Evolutionary conservation across 2,113 vertebrate genomes (phyloP), one percentile per base, ranked within the genome.

Genomic region (Epinephelus moara): DNA sequence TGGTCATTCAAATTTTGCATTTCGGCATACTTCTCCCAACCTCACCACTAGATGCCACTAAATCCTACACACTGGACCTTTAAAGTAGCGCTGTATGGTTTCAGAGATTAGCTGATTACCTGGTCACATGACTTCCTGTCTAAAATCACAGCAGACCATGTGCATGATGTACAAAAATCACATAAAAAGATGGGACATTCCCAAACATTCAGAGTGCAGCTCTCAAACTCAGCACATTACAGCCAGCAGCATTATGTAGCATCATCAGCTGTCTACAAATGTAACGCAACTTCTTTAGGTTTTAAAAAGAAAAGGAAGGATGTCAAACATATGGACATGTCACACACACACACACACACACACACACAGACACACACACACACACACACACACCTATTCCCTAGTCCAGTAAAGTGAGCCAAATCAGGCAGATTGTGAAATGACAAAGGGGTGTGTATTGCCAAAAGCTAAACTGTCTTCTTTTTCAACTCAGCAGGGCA

Each of bases 401-500:
- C 23, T 4, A 3, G 30, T 67, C 5, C 13, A 33, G 30, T 66
- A 33, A 53, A 70, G 40, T 25, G 40, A 75, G 75, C 45, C 47
- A 70, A 17, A 82, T 84, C 27, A 82, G 61, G 45, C 60, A 72
- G 75, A 85, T 70, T 70, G 60, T 67, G 50, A 81, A 86, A 79
- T 57, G 45, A 72, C 72, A 80, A 80, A 80, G 30, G 67, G 62
- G 63, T 33, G 19, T 80, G 68, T 70, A 37, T 81, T 3, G 78
- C 86, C 79, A 77, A 55, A 74, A 75, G 86, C 84, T 71, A 76
- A 64, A 85, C 55, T 52, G 61, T 75, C 47, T 30, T 71, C 64
- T 56, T 60, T 87, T 86, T 84, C 37, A 91, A 74, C 77, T 86
- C 75, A 77, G 62, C 25, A 19, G 68, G 75, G 25, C 56, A 71